phyloP scores from a whole-genome alignment of 2,113 vertebrate genomes.

The Morone saxatilis region DNA sequence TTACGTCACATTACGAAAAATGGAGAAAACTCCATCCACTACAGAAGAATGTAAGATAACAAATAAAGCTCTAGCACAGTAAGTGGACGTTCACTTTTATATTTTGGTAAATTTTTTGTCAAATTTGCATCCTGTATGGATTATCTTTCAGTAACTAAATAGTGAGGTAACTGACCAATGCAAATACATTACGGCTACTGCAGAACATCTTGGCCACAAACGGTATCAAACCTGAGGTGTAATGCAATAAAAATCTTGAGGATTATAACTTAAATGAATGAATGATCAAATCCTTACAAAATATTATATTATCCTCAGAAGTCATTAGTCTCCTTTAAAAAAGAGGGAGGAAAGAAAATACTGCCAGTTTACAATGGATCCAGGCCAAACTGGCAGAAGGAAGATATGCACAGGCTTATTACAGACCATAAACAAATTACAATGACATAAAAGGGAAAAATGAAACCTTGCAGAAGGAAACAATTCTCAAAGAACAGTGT shows the following conservation, averaged over 20 bases:
- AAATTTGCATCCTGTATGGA: background rate
- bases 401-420: conserved; percentile 72
- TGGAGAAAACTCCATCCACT: background rate
- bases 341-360: conserved; percentile 28
- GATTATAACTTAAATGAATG: conserved; percentile 41
- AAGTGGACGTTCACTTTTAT: background rate
- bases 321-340: conserved; percentile 67
- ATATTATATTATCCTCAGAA: conserved; percentile 53
- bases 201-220: background rate
- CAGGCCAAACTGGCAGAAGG: conserved; percentile 69
- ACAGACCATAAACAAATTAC: conserved; percentile 78
- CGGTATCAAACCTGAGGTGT: background rate
- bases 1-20: background rate
- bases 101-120: background rate
- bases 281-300: conserved; percentile 52
- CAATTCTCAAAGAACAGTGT: conserved; percentile 64
- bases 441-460: conserved; percentile 68
- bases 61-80: background rate
- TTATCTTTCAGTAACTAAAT: background rate
- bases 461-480: conserved; percentile 72
- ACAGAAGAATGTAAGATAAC: background rate
- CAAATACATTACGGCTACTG: background rate
- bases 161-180: too few relatives aligned
- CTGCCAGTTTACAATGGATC: conserved; percentile 62
- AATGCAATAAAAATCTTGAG: conserved; percentile 30